These are phyloP conservation scores for Kryptopterus vitreolus DNA, from an alignment of 2,797 vertebrate species.

Conservation along the genomic window DNA sequence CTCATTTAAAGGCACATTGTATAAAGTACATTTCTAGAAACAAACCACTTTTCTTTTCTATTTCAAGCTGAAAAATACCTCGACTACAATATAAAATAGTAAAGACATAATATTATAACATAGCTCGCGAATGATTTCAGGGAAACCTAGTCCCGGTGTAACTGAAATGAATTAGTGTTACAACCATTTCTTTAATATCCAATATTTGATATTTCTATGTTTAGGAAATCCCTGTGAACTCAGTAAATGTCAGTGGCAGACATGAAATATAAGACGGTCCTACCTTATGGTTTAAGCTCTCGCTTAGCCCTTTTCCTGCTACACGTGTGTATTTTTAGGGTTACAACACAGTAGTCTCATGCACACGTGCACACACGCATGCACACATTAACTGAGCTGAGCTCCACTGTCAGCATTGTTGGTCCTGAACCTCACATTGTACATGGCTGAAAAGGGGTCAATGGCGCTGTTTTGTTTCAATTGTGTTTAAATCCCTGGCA, in stretches of 20 bases:
- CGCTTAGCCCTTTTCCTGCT: constrained; percentile 52
- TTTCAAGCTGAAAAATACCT: neutral
- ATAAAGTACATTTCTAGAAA: constrained; percentile 67
- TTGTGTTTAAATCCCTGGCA: constrained; percentile 51
- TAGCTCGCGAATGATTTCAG: too few relatives aligned
- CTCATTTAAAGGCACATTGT: constrained; percentile 64
- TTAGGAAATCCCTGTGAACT: neutral
- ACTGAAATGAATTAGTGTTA: neutral
- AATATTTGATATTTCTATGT: neutral
- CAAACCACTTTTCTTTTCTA: constrained; percentile 15
- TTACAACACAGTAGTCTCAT: constrained; percentile 42
- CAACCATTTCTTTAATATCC: neutral
- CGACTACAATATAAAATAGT: neutral
- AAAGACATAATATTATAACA: too few relatives aligned
- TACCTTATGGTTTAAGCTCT: constrained; percentile 64
- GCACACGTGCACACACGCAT: constrained; percentile 22
- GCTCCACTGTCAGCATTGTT: constrained; percentile 72
- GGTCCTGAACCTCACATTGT: constrained; percentile 64
- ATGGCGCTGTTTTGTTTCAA: constrained; percentile 60
- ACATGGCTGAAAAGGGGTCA: constrained; percentile 52
- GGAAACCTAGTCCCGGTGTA: neutral
- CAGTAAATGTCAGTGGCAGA: neutral
- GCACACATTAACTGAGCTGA: constrained; percentile 53
- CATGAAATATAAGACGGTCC: constrained; percentile 48
- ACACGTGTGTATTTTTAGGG: constrained; percentile 51